Percentiles rank a stretch among this genome's conserved stretches.
phyloP scores from a whole-genome alignment of 2,113 vertebrate species.

The Carassius auratus region DNA sequence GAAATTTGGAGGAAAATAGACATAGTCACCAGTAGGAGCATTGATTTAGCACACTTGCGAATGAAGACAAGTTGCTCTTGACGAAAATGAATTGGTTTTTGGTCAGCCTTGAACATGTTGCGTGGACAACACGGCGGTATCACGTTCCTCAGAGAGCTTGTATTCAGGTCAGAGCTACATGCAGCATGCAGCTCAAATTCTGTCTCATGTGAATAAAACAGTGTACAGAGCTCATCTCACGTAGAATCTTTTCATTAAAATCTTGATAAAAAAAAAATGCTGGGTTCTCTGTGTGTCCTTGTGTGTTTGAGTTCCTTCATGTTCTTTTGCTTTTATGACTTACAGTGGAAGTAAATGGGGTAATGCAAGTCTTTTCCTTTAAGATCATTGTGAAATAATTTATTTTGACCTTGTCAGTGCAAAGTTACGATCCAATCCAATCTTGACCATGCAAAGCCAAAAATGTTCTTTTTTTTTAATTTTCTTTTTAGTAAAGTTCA shows the following conservation, averaged over 20 bases:
- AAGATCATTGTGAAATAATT: background rate
- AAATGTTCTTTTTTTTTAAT: background rate
- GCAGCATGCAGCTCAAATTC: conserved; percentile 73
- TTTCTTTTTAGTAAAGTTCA: background rate
- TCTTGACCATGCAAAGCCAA: background rate
- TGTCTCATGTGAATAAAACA: conserved; percentile 75
- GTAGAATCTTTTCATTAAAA: conserved; percentile 92
- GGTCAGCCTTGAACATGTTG: conserved; percentile 60
- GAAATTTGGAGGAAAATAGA: background rate
- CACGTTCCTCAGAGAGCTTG: conserved; percentile 80
- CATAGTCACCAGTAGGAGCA: background rate
- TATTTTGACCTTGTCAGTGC: background rate
- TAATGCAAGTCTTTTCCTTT: background rate
- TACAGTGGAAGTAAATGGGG: background rate
- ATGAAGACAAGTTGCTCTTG: background rate
- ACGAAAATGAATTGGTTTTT: conserved; percentile 23
- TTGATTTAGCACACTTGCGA: background rate
- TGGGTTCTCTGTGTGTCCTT: conserved; percentile 1
- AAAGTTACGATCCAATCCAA: background rate
- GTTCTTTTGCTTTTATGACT: background rate
- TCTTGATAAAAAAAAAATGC: conserved; percentile 78
- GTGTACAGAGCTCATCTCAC: conserved; percentile 78
- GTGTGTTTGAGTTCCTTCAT: background rate
- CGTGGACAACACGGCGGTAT: conserved; percentile 79
- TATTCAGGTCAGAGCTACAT: conserved; percentile 84